Conservation (phyloP, 2,797 vertebrate species). For the Thunnus albacares region DNA sequence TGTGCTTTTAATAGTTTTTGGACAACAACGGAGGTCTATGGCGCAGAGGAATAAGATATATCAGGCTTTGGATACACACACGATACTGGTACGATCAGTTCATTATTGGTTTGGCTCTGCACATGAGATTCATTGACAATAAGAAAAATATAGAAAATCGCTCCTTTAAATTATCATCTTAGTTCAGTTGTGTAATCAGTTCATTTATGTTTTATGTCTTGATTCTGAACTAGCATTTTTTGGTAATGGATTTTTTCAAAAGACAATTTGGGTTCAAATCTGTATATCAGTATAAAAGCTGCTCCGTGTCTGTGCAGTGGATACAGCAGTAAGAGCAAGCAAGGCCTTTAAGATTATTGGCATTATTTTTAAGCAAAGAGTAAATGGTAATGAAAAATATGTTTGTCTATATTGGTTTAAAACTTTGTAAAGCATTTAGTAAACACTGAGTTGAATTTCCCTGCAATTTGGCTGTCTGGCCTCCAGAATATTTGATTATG, state of each 20-base stretch:
- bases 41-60: too few species aligned
- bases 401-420: slow-evolving; percentile 21
- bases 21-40: too few species aligned
- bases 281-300: neutral
- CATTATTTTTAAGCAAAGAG: slow-evolving; percentile 20
- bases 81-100: too few species aligned
- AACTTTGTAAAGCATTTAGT: slow-evolving; percentile 26
- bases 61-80: too few species aligned
- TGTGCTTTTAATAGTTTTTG: too few species aligned
- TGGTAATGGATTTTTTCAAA: too few species aligned
- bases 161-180: neutral
- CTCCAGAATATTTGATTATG: slow-evolving; percentile 56
- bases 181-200: neutral
- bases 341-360: neutral
- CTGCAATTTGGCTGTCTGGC: slow-evolving; percentile 56
- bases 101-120: too few species aligned
- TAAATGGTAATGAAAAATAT: slow-evolving; percentile 32
- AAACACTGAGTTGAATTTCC: slow-evolving; percentile 45
- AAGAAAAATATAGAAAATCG: too few species aligned
- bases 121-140: too few species aligned
- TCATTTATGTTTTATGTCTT: neutral
- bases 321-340: neutral
- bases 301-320: neutral
- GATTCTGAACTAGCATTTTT: neutral
- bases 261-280: neutral